Conservation (phyloP, 2,113 vertebrate species). For the Erpornis zantholeuca region DNA sequence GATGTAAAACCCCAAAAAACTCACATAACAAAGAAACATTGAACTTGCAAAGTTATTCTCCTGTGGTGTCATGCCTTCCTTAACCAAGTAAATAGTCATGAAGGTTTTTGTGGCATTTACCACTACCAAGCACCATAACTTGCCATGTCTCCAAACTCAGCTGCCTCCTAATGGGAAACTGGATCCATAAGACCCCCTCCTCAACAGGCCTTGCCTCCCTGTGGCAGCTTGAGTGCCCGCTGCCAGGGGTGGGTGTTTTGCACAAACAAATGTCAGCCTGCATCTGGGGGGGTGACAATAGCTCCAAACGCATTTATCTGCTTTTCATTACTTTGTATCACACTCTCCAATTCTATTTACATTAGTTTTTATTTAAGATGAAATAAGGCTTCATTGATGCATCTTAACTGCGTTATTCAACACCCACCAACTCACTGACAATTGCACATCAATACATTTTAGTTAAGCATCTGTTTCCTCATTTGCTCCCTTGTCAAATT, state of each 20-base stretch:
- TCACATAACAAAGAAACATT: neutral
- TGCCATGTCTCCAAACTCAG: neutral
- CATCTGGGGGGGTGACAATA: neutral
- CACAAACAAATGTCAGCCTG: neutral
- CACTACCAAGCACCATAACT: neutral
- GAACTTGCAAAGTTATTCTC: neutral
- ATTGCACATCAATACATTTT: conserved; percentile 56
- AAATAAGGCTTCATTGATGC: conserved; percentile 4
- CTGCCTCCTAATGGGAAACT: neutral
- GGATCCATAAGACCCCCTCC: neutral
- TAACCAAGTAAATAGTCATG: neutral
- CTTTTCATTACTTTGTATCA: conserved; percentile 1
- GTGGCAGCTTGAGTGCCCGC: neutral
- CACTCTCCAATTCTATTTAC: neutral
- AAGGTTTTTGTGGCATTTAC: neutral
- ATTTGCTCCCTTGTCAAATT: conserved; percentile 73
- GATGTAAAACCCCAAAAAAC: neutral
- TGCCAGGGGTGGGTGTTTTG: neutral
- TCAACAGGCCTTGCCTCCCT: neutral
- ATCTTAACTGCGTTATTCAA: conserved; percentile 34
- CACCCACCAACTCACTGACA: conserved; percentile 53
- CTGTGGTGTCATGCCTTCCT: neutral
- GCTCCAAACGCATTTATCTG: neutral
- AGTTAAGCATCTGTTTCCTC: conserved; percentile 66
- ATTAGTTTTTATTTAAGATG: neutral